Evolutionary conservation across 2,797 vertebrate genomes (phyloP).

Genomic region (Rhinatrema bivittatum): DNA sequence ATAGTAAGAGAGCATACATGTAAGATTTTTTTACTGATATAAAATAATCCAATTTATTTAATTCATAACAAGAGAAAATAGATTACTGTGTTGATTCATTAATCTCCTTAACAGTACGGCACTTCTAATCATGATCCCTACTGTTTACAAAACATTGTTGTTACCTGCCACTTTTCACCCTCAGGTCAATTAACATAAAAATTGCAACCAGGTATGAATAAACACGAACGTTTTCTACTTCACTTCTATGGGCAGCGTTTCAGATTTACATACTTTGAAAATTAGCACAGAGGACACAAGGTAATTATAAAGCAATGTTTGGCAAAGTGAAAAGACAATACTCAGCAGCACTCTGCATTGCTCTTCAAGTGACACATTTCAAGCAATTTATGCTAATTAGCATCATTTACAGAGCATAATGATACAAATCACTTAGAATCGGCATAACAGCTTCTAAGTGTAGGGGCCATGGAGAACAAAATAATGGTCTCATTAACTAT

Average conservation of each 20-base stretch:
- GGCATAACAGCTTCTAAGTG: conserved; percentile 11
- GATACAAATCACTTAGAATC: conserved; percentile 22
- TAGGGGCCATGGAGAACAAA: conserved; percentile 7
- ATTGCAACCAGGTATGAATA: conserved; percentile 3
- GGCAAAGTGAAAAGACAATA: conserved; percentile 19
- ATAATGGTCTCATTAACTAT: conserved; percentile 20
- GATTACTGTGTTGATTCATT: too few relatives aligned
- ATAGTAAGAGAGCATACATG: too few relatives aligned
- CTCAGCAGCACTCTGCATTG: neutral
- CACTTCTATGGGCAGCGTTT: conserved; percentile 9
- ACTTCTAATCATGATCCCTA: too few relatives aligned
- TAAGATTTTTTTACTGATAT: too few relatives aligned
- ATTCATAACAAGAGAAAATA: too few relatives aligned
- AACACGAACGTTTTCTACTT: conserved; percentile 6
- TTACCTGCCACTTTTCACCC: neutral
- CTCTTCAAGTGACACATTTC: conserved; percentile 28
- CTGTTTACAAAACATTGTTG: neutral
- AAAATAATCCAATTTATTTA: too few relatives aligned
- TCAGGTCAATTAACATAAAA: conserved; percentile 8
- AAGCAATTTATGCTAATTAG: conserved; percentile 24
- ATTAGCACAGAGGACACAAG: conserved; percentile 15
- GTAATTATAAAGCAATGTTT: conserved; percentile 26
- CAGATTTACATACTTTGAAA: conserved; percentile 9
- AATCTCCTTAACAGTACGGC: too few relatives aligned
- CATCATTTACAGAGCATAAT: conserved; percentile 19